A percentile compares a stretch with the other conserved stretches of the same genome.
Evolutionary conservation across 2,888 invertebrate species (phyloP).

Genomic region (Loripinus fragilis): DNA sequence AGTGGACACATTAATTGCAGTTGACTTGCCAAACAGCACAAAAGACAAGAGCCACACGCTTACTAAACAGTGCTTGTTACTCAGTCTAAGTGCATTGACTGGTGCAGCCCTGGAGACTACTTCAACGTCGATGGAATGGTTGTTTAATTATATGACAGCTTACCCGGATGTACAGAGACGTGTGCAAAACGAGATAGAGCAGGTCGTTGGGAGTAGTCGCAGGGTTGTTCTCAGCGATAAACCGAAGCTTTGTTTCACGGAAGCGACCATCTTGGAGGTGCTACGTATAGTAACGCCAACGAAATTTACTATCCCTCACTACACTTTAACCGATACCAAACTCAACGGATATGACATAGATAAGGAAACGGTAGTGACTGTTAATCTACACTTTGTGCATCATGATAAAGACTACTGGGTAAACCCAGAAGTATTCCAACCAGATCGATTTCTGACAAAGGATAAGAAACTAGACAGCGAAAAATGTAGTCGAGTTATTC

Average conservation of each 20-base stretch:
- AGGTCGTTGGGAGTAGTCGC: constrained; percentile 51
- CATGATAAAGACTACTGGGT: constrained; percentile 40
- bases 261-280: constrained; percentile 64
- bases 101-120: constrained; percentile 68
- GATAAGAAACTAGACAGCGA: constrained; percentile 20
- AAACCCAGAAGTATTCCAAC: constrained; percentile 35
- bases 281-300: constrained; percentile 53
- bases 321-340: constrained; percentile 46
- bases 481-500: constrained; percentile 48
- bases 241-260: constrained; percentile 47
- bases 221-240: constrained; percentile 44
- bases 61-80: background rate
- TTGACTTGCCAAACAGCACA: constrained; percentile 13
- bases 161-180: constrained; percentile 58
- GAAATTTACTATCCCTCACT: constrained; percentile 66
- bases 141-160: constrained; percentile 22
- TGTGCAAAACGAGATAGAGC: constrained; percentile 66
- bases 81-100: constrained; percentile 51
- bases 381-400: constrained; percentile 45
- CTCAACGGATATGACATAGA: constrained; percentile 20
- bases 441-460: constrained; percentile 40
- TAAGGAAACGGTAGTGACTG: constrained; percentile 43
- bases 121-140: constrained; percentile 30
- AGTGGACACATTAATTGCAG: constrained; percentile 64
- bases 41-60: background rate